Evolutionary conservation across 2,797 vertebrate genomes (phyloP).

Genomic region (Ctenosaura bakeri): DNA sequence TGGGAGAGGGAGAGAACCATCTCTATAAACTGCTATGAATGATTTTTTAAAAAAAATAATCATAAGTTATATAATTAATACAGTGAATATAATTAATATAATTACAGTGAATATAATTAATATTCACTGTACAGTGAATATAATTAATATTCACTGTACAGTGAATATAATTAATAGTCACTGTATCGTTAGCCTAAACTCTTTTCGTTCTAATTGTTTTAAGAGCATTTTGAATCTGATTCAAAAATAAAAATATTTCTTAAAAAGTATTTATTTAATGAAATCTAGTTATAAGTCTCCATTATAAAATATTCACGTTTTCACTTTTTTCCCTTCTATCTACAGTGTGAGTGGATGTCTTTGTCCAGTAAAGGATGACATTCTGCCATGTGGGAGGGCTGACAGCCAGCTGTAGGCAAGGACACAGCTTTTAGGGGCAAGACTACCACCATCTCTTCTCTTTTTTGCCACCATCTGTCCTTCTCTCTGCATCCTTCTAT

Average conservation of each 20-base stretch:
- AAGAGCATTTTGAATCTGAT: not conserved
- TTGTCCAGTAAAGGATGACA: not conserved
- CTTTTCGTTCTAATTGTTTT: not conserved
- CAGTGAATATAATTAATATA: no score
- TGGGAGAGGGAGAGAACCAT: no score
- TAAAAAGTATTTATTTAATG: not conserved
- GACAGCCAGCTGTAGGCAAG: not conserved
- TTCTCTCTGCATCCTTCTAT: not conserved
- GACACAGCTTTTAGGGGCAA: not conserved
- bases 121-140: no score
- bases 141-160: no score
- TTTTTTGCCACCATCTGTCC: no score
- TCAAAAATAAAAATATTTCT: not conserved
- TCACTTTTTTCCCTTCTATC: not conserved
- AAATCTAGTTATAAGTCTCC: not conserved
- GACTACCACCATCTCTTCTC: not conserved
- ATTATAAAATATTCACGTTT: no score
- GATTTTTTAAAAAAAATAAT: no score
- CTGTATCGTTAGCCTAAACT: no score
- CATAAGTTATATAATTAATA: no score
- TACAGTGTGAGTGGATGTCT: not conserved
- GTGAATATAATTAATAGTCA: no score
- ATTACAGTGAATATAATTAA: no score
- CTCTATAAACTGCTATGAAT: no score
- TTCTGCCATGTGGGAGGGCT: not conserved